Percentiles rank a stretch among this genome's conserved stretches.
These are phyloP conservation scores for Hycleus cichorii DNA, from an alignment of 1,140 invertebrate genomes.

Conservation along the genomic window DNA sequence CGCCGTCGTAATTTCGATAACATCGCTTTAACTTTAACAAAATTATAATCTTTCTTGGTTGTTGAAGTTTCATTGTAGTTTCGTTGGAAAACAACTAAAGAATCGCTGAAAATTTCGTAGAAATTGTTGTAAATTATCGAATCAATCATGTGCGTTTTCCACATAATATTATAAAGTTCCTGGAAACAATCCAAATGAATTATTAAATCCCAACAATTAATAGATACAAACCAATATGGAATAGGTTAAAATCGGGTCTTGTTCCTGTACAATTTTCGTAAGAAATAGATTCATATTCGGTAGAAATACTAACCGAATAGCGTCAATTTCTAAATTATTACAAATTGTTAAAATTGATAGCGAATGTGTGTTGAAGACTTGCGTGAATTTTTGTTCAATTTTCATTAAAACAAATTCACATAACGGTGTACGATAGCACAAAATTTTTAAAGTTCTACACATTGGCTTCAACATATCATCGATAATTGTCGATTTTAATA, in stretches of 20 bases:
- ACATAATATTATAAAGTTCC: constrained; percentile 12
- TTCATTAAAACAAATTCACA: constrained; percentile 29
- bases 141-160: background rate
- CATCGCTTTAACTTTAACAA: constrained; percentile 21
- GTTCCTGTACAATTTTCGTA: background rate
- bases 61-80: background rate
- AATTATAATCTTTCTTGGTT: constrained; percentile 19
- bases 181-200: background rate
- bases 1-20: constrained; percentile 28
- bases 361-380: constrained; percentile 17
- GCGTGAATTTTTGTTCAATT: constrained; percentile 27
- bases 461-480: constrained; percentile 31
- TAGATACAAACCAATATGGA: constrained; percentile 24
- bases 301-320: constrained; percentile 24
- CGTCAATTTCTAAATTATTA: constrained; percentile 31
- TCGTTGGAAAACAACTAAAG: background rate
- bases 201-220: no score
- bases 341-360: constrained; percentile 25
- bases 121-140: background rate
- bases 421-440: constrained; percentile 30
- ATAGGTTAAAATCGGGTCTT: constrained; percentile 17
- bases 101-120: background rate
- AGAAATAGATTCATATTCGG: constrained; percentile 27
- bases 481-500: constrained; percentile 23
- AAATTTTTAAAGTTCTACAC: constrained; percentile 29